Percentiles rank a stretch among this genome's conserved stretches.
Conservation (phyloP, 2,888 invertebrate genomes). For the Xanthorhoe spadicearia region DNA sequence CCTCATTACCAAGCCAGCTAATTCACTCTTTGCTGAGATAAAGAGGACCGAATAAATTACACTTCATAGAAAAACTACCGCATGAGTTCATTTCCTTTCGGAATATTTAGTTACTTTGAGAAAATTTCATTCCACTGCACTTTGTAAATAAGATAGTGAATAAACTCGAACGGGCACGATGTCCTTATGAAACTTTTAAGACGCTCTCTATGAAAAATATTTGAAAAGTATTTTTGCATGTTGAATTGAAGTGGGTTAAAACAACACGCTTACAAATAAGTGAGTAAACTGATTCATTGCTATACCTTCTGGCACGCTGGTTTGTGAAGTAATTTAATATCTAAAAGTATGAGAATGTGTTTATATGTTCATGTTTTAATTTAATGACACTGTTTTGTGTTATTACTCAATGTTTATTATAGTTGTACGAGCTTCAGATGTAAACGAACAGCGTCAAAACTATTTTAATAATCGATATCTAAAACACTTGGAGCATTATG, state of each 20-base stretch:
- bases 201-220: conserved; percentile 20
- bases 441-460: too few species aligned
- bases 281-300: not conserved
- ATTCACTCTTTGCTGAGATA: conserved; percentile 14
- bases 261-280: conserved; percentile 15
- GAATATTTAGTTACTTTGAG: conserved; percentile 33
- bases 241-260: conserved; percentile 11
- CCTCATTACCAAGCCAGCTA: conserved; percentile 16
- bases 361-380: too few species aligned
- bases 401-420: too few species aligned
- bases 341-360: too few species aligned
- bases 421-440: too few species aligned
- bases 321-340: not conserved
- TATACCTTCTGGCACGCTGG: not conserved
- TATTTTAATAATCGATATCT: too few species aligned
- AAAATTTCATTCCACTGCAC: conserved; percentile 37
- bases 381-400: too few species aligned
- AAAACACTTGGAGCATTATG: too few species aligned
- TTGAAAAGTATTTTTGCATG: conserved; percentile 18
- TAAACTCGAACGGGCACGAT: conserved; percentile 32
- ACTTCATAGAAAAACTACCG: conserved; percentile 27
- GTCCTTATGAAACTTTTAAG: conserved; percentile 29
- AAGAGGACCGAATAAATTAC: conserved; percentile 24
- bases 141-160: conserved; percentile 38
- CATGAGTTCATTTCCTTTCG: conserved; percentile 36